Conservation (phyloP, 1,140 invertebrate species). For the Hydropsyche tenuis region DNA sequence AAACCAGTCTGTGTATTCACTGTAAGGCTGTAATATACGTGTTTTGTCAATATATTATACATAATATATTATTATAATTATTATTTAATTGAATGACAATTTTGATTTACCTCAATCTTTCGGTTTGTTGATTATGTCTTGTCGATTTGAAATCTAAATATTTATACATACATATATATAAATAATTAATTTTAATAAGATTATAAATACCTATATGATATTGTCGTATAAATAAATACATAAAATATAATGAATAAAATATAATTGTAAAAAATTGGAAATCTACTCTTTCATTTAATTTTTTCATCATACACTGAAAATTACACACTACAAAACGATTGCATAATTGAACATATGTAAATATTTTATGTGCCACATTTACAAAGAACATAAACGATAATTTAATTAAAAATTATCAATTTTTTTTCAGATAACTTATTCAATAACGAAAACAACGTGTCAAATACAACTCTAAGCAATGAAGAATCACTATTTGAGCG, state of each 20-base stretch:
- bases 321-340: too few relatives aligned
- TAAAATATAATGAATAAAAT: constrained; percentile 57
- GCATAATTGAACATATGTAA: too few relatives aligned
- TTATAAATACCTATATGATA: constrained; percentile 63
- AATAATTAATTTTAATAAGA: constrained; percentile 60
- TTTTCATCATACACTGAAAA: neutral
- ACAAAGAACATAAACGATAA: too few relatives aligned
- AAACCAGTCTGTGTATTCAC: constrained; percentile 42
- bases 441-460: too few relatives aligned
- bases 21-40: constrained; percentile 47
- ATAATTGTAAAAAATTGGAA: constrained; percentile 50
- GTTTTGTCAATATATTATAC: constrained; percentile 37
- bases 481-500: neutral
- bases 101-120: constrained; percentile 60
- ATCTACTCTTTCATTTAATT: constrained; percentile 38
- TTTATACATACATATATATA: constrained; percentile 51
- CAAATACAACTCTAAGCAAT: too few relatives aligned
- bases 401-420: too few relatives aligned
- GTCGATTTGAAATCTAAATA: constrained; percentile 62
- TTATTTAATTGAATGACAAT: constrained; percentile 52
- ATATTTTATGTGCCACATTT: too few relatives aligned
- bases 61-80: constrained; percentile 31
- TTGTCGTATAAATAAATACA: constrained; percentile 68
- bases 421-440: too few relatives aligned
- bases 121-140: constrained; percentile 57